These are phyloP conservation scores for Argynnis bischoffii DNA, from an alignment of 2,888 invertebrate genomes.

Conservation along the genomic window DNA sequence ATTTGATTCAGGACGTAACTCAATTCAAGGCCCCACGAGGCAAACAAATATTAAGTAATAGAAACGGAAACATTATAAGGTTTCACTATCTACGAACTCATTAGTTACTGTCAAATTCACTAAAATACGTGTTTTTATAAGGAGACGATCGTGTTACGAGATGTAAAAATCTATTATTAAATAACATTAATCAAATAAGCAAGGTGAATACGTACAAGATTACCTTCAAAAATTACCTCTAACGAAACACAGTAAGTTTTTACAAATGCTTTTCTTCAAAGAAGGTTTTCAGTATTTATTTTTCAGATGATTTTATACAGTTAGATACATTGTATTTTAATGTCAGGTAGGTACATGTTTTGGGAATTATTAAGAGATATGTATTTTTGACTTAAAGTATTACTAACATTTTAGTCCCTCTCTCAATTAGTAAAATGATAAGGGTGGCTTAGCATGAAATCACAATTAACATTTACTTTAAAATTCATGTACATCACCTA, in stretches of 20 bases:
- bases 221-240: constrained; percentile 57
- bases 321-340: too few species aligned
- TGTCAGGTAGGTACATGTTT: too few species aligned
- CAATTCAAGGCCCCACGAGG: constrained; percentile 17
- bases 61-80: constrained; percentile 31
- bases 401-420: too few species aligned
- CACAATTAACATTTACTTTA: neutral
- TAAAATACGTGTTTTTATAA: constrained; percentile 50
- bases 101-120: constrained; percentile 60
- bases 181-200: constrained; percentile 67
- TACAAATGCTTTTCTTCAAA: neutral
- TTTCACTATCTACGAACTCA: constrained; percentile 45
- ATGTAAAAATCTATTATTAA: constrained; percentile 52
- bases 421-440: too few species aligned
- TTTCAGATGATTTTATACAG: neutral
- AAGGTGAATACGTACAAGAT: constrained; percentile 54
- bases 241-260: constrained; percentile 28
- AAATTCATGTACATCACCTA: neutral
- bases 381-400: too few species aligned
- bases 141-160: constrained; percentile 52
- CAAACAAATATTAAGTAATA: constrained; percentile 28
- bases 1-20: neutral
- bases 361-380: too few species aligned
- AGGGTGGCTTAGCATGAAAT: neutral
- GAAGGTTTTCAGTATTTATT: neutral